Base-by-base conservation (phyloP, 2,888 invertebrate genomes). In the Caenorhabditis sp. region DNA sequence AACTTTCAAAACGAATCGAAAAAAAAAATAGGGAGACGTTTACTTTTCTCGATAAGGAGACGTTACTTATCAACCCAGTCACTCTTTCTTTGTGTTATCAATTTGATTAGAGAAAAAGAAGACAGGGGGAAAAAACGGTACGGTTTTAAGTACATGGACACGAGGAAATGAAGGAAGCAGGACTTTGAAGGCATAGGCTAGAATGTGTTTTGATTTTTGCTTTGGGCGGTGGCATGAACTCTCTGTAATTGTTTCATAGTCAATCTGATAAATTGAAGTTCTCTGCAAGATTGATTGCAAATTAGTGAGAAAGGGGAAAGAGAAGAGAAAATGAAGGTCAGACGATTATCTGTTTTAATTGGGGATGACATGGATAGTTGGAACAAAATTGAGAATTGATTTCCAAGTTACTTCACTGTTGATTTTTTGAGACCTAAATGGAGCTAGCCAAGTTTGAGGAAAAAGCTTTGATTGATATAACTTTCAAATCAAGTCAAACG, bases 301-400 rank as follows among this genome's bases (percentile, higher is more conserved):
- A 19, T 47, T n/a, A 47, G 31, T 35, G 5, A 35, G 31, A 44
- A 14, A n/a, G n/a, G 16, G 16, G 14, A 16, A 44, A 5, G 2
- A 44, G 44, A 47, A 47, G 47, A 47, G 19, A 47, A 47, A 19
- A 47, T 47, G 47, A 47, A 47, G 47, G 47, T 47, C 47, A 44
- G 31, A 6, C 7, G 31, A 44, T 44, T n/a, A n/a, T n/a, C n/a
- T n/a, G n/a, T n/a, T 44, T 44, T 16, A 14, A 47, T 47, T 19
- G 19, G 7, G 19, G 19, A 47, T 19, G 38, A 38, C 12, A 38
- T 10, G 12, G 38, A 35, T 35, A 35, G 4, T 8, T 19, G 19
- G 47, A n/a, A n/a, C n/a, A n/a, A n/a, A n/a, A n/a, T n/a, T n/a
- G 47, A n/a, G 47, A 19, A 47, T 47, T 10, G 38, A 35, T 35